A percentile compares a stretch with the other conserved stretches of the same genome.
phyloP scores from a whole-genome alignment of 2,888 invertebrate species.

The Luffia ferchaultella region DNA sequence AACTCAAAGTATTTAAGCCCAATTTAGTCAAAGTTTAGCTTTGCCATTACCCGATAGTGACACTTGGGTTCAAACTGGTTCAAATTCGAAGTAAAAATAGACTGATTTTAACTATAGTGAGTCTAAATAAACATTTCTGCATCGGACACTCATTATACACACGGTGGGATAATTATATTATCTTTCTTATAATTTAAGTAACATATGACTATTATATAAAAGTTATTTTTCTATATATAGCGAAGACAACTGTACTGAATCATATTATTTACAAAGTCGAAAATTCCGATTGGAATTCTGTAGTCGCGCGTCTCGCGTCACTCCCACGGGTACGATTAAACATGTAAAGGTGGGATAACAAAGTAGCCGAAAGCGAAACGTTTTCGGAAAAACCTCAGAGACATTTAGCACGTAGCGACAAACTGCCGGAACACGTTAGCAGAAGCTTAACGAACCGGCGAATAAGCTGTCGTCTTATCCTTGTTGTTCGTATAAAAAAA shows the following conservation, averaged over 20 bases:
- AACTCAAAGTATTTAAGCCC: too few relatives aligned
- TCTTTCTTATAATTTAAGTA: too few relatives aligned
- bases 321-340: slow-evolving; percentile 48
- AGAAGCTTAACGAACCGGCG: slow-evolving; percentile 43
- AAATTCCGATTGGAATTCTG: slow-evolving; percentile 20
- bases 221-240: background rate
- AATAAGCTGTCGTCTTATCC: background rate
- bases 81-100: too few relatives aligned
- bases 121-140: too few relatives aligned
- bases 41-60: too few relatives aligned
- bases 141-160: too few relatives aligned
- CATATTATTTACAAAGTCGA: slow-evolving; percentile 1
- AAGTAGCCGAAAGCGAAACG: slow-evolving; percentile 38
- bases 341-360: slow-evolving; percentile 62
- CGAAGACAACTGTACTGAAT: background rate
- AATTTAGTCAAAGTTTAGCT: too few relatives aligned
- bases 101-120: too few relatives aligned
- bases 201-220: too few relatives aligned
- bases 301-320: slow-evolving; percentile 30
- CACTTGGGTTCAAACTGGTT: too few relatives aligned
- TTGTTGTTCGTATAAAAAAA: background rate
- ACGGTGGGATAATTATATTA: too few relatives aligned
- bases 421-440: slow-evolving; percentile 49
- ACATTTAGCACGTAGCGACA: slow-evolving; percentile 57
- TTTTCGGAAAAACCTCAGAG: slow-evolving; percentile 31